These are phyloP conservation scores for Ophioninae sp. DNA, from an alignment of 2,888 invertebrate genomes.

Conservation along the genomic window DNA sequence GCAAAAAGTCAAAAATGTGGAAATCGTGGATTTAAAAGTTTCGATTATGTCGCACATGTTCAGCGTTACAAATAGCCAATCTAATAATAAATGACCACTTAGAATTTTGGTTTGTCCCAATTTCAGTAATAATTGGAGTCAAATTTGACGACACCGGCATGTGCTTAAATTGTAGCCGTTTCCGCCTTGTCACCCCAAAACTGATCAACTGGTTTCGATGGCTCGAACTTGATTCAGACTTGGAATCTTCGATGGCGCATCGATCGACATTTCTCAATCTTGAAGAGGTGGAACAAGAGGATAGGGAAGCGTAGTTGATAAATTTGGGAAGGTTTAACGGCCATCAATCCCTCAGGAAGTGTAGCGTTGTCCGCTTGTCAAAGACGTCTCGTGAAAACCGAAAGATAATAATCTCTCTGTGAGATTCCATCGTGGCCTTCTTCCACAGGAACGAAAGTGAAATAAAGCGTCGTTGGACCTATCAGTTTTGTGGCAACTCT, in stretches of 20 bases:
- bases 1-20: no score
- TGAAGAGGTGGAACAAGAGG: not conserved
- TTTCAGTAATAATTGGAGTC: no score
- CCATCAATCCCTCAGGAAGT: slow-evolving; percentile 21
- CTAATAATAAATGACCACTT: no score
- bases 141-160: no score
- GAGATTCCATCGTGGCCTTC: slow-evolving; percentile 35
- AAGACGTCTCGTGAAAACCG: slow-evolving; percentile 7
- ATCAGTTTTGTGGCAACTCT: slow-evolving; percentile 52
- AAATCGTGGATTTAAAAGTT: no score
- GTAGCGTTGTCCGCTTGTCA: slow-evolving; percentile 20
- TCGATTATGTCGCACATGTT: no score
- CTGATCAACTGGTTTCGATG: not conserved
- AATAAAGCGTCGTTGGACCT: slow-evolving; percentile 35
- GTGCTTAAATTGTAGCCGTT: no score
- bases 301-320: not conserved
- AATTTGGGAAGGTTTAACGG: slow-evolving; percentile 18
- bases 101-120: no score
- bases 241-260: not conserved
- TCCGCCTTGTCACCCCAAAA: no score
- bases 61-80: no score
- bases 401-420: slow-evolving; percentile 38
- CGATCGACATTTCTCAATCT: not conserved
- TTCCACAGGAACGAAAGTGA: slow-evolving; percentile 27
- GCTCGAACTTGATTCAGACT: not conserved